phyloP scores from a whole-genome alignment of 2,888 invertebrate species.

The Sepioteuthis lessoniana region DNA sequence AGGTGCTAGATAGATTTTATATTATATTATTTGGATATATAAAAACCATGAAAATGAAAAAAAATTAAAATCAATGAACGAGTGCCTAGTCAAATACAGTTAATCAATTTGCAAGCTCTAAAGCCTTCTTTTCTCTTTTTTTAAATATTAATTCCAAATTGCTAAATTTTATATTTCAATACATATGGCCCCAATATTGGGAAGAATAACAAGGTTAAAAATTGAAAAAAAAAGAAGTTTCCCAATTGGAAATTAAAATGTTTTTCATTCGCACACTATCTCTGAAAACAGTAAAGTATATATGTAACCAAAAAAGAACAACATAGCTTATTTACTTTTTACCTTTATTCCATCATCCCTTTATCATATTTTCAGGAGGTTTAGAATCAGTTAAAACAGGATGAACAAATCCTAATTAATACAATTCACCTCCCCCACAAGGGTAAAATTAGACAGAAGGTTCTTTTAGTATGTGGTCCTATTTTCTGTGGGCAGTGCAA shows the following conservation, averaged over 20 bases:
- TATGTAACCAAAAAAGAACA: no score
- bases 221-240: background rate
- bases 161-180: background rate
- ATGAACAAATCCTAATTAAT: background rate
- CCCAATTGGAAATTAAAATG: background rate
- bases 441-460: background rate
- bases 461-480: background rate
- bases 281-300: background rate
- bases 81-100: no score
- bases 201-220: background rate
- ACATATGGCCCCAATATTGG: background rate
- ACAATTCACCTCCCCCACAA: background rate
- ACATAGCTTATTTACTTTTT: background rate
- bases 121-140: background rate
- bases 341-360: background rate
- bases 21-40: background rate
- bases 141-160: background rate
- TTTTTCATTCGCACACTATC: background rate
- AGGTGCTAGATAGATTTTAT: background rate
- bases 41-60: background rate
- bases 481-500: no score
- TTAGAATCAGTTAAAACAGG: background rate
- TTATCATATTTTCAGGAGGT: background rate
- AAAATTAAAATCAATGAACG: background rate
- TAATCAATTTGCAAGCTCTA: background rate